Evolutionary conservation across 35 echinoderm and acorn worm genomes (phyloP).

Genomic region (Hemicentrotus pulcherrimus): DNA sequence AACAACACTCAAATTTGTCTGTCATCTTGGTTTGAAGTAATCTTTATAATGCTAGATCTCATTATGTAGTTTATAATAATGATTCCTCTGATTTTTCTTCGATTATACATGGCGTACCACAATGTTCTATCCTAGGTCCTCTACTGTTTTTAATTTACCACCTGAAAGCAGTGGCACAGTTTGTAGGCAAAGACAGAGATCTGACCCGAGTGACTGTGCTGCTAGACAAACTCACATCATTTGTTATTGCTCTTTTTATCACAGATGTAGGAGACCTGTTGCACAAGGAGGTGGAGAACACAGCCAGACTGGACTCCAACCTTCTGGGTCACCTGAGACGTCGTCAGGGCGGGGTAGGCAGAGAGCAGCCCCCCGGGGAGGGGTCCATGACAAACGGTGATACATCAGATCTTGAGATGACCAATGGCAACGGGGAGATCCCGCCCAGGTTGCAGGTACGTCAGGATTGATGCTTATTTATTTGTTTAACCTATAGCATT

Average conservation of each 20-base stretch:
- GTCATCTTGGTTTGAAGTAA: no score
- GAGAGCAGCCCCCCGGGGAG: conserved; percentile 63
- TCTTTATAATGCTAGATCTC: no score
- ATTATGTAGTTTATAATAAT: no score
- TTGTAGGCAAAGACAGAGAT: no score
- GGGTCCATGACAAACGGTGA: conserved; percentile 52
- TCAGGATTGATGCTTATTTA: neutral
- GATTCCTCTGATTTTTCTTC: no score
- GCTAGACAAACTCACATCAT: neutral
- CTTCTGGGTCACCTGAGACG: conserved; percentile 67
- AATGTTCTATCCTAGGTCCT: no score
- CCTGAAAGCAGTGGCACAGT: no score
- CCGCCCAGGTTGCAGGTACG: conserved; percentile 68
- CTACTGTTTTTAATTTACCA: no score
- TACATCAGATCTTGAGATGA: conserved; percentile 17
- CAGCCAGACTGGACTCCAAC: conserved; percentile 66
- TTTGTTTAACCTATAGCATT: no score
- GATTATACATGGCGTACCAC: no score
- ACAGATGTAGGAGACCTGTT: conserved; percentile 62
- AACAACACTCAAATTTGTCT: no score
- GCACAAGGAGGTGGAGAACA: conserved; percentile 66
- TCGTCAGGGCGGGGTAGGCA: conserved; percentile 67
- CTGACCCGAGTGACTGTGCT: no score
- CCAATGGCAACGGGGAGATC: conserved; percentile 44
- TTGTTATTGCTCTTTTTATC: neutral